Percentiles rank a stretch among this genome's conserved stretches.
These are phyloP conservation scores for Grus americana DNA, from an alignment of 2,113 vertebrate species.

Conservation along the genomic window DNA sequence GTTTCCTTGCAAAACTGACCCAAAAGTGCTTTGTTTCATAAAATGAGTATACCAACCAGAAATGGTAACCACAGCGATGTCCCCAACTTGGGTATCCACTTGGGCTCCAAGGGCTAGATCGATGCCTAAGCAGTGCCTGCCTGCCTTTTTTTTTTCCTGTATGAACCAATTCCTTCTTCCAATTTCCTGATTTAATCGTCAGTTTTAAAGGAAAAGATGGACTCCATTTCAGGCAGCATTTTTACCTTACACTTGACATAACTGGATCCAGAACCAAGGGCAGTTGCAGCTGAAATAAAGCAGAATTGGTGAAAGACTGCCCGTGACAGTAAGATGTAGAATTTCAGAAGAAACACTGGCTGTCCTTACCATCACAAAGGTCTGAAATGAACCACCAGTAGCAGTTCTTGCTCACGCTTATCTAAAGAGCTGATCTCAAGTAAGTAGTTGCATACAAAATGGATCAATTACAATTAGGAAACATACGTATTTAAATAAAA, in stretches of 20 bases:
- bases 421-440: neutral
- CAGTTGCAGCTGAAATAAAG: neutral
- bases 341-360: neutral
- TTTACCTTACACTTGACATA: neutral
- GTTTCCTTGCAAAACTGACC: neutral
- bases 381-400: neutral
- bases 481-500: neutral
- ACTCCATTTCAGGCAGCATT: neutral
- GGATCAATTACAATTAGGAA: neutral
- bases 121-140: neutral
- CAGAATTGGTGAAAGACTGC: neutral
- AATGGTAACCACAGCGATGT: rapidly evolving
- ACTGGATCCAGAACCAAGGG: neutral
- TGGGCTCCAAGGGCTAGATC: neutral
- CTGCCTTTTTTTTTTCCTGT: rapidly evolving
- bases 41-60: neutral
- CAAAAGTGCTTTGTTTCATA: neutral
- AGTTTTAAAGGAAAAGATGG: neutral
- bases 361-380: neutral
- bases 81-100: rapidly evolving
- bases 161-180: neutral
- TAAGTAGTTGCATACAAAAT: neutral
- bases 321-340: neutral
- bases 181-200: neutral
- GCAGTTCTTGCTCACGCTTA: neutral